Evolutionary conservation across 1,140 invertebrate genomes (phyloP), one percentile per base, ranked within the genome.

Genomic region (Apis cerana): DNA sequence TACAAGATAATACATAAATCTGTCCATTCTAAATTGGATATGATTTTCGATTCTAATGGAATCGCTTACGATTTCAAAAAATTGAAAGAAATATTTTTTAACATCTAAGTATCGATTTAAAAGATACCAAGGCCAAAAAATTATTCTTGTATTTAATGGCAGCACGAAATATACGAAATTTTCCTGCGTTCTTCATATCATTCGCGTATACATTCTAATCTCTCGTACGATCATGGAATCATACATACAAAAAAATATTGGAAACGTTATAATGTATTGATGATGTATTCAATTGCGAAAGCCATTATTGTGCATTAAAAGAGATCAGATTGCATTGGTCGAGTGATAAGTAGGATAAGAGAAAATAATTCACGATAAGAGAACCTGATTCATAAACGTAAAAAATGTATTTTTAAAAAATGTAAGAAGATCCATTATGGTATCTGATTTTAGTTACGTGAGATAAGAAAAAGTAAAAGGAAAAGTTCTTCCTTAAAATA

Each of bases 131-230:
- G 17, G 19, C 12, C 13, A 48, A 23, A 43, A 43, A 64, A 54
- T 70, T 72, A 72, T 62, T 72, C 77, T 71, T 72, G 56, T 80
- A 64, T 80, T 80, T 62, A 58, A 50, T 17, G 59, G 12, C 58
- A 23, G 21, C 21, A 13, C 54, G 19, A 48, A 27, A 13, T 21
- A 17, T 61, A 52, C 15, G n/a, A 58, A 33, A 71, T 70, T 72
- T 21, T 61, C n/a, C 11, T 13, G 56, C 48, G 12, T 62, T 72
- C 10, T 43, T 69, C 43, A n/a, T 65, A 13, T 65, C 13, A 58
- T 75, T 50, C 27, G 19, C 27, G 62, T 67, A 50, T 56, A 23
- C 13, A 50, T n/a, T 8, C 33, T 43, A 43, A 11, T 69, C 50
- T 19, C 23, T 23, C 54, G 50, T 27, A n/a, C 62, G 50, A 43